A percentile compares a stretch with the other conserved stretches of the same genome.
These are phyloP conservation scores for Intellagama lesueurii DNA, from an alignment of 2,797 vertebrate species.

Conservation along the genomic window DNA sequence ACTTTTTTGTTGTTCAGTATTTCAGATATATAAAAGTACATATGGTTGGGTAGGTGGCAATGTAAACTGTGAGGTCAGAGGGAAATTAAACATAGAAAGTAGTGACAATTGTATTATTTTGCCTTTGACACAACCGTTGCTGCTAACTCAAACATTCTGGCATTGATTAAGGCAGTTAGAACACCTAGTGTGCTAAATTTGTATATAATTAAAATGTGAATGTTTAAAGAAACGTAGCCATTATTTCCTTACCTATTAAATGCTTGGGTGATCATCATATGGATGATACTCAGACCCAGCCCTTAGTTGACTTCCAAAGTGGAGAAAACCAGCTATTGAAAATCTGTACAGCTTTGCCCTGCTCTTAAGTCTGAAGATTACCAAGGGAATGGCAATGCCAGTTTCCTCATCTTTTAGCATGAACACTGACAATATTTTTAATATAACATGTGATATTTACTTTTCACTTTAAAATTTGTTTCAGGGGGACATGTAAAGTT, in stretches of 20 bases:
- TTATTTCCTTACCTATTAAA: neutral
- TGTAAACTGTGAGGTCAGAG: neutral
- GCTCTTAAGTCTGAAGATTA: neutral
- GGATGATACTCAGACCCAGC: neutral
- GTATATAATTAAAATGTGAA: neutral
- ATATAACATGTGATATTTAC: no score
- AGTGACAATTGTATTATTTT: neutral
- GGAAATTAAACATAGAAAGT: neutral
- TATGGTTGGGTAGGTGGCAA: neutral
- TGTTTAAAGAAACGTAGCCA: neutral
- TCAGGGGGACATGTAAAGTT: no score
- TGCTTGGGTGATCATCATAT: neutral
- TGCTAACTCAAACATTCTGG: neutral
- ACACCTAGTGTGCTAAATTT: neutral
- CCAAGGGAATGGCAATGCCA: neutral
- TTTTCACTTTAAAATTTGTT: no score
- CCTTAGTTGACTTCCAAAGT: neutral
- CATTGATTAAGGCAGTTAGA: neutral
- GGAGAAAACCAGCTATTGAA: conserved; percentile 36
- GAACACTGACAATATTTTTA: neutral
- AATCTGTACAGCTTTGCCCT: conserved; percentile 28
- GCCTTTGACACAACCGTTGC: neutral
- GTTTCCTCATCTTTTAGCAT: neutral
- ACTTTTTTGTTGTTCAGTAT: neutral
- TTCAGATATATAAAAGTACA: neutral